These are phyloP conservation scores for Anthopleura sola DNA, from an alignment of 64 coral and sea anemone genomes.

Conservation along the genomic window DNA sequence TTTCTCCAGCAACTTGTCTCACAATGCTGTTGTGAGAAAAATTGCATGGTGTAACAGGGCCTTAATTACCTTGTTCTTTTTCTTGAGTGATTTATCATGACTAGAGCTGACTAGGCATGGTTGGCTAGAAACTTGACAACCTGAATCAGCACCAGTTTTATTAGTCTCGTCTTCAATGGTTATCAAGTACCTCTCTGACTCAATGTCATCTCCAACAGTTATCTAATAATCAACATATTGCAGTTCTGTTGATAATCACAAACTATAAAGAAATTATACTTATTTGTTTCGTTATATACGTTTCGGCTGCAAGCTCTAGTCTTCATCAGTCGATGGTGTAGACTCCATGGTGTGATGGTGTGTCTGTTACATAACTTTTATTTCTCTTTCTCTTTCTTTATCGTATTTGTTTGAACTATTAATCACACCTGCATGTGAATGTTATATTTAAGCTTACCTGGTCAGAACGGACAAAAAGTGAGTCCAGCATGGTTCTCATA, in stretches of 20 bases:
- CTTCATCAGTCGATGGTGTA: too few relatives aligned
- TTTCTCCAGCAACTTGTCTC: neutral
- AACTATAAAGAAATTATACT: too few relatives aligned
- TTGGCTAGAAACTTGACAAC: neutral
- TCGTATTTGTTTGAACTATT: too few relatives aligned
- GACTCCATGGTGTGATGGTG: too few relatives aligned
- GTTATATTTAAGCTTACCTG: neutral
- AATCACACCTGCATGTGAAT: too few relatives aligned
- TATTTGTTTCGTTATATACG: too few relatives aligned
- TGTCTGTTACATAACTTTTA: too few relatives aligned
- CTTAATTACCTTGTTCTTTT: neutral
- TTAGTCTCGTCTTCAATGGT: conserved; percentile 39
- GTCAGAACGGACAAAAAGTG: neutral
- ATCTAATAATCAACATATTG: conserved; percentile 22
- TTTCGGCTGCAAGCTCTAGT: too few relatives aligned
- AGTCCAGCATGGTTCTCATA: neutral
- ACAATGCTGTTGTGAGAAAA: neutral
- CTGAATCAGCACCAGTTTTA: neutral
- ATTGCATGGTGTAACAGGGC: too few relatives aligned
- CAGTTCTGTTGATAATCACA: too few relatives aligned
- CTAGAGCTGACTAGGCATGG: neutral
- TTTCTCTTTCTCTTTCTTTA: too few relatives aligned
- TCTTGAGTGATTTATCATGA: neutral
- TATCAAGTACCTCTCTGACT: conserved; percentile 53
- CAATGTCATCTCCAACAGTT: conserved; percentile 30